These are phyloP conservation scores for Albula goreensis DNA, from an alignment of 2,113 vertebrate genomes.

Conservation along the genomic window DNA sequence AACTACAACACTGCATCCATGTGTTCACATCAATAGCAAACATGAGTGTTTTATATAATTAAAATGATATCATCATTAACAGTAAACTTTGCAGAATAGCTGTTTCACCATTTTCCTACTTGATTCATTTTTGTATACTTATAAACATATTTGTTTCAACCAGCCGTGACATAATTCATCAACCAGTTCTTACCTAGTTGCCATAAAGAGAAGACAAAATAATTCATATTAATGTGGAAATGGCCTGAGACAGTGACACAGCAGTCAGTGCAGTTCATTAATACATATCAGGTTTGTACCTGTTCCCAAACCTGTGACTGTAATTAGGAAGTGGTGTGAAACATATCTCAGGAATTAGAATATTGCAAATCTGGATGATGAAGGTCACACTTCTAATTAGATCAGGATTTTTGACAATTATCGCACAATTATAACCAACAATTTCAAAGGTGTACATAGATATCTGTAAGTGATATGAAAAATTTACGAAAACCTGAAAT, in stretches of 20 bases:
- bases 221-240: slow-evolving; percentile 33
- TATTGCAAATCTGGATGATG: slow-evolving; percentile 17
- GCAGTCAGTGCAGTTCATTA: slow-evolving; percentile 31
- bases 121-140: slow-evolving; percentile 13
- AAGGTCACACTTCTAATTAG: slow-evolving; percentile 32
- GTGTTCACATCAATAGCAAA: not conserved
- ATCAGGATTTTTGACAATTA: slow-evolving; percentile 29
- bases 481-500: too few relatives aligned
- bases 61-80: not conserved
- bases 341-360: slow-evolving; percentile 28
- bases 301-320: slow-evolving; percentile 20
- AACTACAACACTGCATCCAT: not conserved
- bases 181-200: slow-evolving; percentile 2
- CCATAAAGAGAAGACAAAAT: slow-evolving; percentile 5
- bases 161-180: slow-evolving; percentile 6
- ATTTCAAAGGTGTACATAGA: slow-evolving; percentile 18
- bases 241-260: slow-evolving; percentile 13
- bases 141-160: slow-evolving; percentile 17
- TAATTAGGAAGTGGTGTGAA: slow-evolving; percentile 30
- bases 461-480: too few relatives aligned
- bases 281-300: slow-evolving; percentile 28
- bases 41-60: not conserved
- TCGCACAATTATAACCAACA: slow-evolving; percentile 24
- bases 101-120: not conserved
- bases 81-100: not conserved